Evolutionary conservation across 2,797 vertebrate genomes (phyloP).

Genomic region (Lepus townsendii): DNA sequence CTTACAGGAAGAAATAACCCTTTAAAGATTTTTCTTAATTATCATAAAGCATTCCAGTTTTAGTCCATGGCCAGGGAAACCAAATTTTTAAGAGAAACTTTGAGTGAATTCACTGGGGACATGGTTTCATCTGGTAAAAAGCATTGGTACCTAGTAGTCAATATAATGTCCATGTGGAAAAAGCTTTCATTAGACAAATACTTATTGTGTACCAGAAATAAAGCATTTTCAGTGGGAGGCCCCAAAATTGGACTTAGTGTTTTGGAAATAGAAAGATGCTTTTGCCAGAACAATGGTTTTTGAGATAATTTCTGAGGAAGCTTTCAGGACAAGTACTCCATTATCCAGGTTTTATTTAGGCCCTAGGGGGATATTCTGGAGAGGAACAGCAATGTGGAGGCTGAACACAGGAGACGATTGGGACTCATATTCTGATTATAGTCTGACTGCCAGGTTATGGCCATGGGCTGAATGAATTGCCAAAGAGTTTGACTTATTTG

Average conservation of each 20-base stretch:
- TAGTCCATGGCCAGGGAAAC: not conserved
- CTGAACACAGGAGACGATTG: not conserved
- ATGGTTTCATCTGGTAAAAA: conserved; percentile 3
- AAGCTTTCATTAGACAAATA: conserved; percentile 42
- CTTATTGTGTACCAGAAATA: conserved; percentile 48
- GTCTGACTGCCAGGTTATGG: not conserved
- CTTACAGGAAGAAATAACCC: not conserved
- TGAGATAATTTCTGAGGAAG: conserved; percentile 62
- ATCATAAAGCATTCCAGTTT: not conserved
- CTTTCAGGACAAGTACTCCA: conserved; percentile 50
- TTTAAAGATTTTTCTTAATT: conserved; percentile 18
- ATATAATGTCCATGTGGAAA: not conserved
- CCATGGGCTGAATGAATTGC: not conserved
- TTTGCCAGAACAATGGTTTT: conserved; percentile 22
- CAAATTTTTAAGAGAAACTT: conserved; percentile 57
- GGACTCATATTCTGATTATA: not conserved
- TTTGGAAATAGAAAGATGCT: conserved; percentile 60
- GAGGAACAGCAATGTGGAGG: not conserved
- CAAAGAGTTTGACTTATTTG: not conserved
- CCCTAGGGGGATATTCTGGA: not conserved
- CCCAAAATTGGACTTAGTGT: conserved; percentile 48
- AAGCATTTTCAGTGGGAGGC: conserved; percentile 62
- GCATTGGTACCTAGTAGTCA: not conserved
- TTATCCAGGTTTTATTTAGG: conserved; percentile 38
- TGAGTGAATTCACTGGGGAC: not conserved